Conservation (phyloP, 2,113 vertebrate genomes). For the Ariopsis seemanni region DNA sequence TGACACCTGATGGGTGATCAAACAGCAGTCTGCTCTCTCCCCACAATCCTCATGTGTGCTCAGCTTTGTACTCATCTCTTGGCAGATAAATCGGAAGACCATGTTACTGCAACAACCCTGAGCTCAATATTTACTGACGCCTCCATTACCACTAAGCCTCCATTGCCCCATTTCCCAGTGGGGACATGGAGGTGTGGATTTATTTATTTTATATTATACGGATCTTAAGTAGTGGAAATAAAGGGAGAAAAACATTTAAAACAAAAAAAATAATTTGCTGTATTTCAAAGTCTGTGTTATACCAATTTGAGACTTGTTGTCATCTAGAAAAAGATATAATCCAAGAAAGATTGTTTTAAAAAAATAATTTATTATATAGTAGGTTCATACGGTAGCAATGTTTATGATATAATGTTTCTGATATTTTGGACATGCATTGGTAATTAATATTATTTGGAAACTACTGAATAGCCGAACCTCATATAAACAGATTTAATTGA, state of each 20-base stretch:
- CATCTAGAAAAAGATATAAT: not conserved
- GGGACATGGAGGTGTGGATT: constrained; percentile 56
- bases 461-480: not conserved
- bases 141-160: constrained; percentile 61
- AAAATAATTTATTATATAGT: not conserved
- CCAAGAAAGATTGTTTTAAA: not conserved
- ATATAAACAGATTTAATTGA: not conserved
- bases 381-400: not conserved
- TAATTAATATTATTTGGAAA: not conserved
- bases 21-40: constrained; percentile 68
- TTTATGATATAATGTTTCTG: not conserved
- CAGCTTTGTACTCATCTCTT: constrained; percentile 70
- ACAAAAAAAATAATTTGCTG: constrained; percentile 54
- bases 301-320: not conserved
- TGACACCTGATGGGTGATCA: constrained; percentile 82
- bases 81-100: constrained; percentile 68
- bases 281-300: not conserved
- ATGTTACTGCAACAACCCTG: constrained; percentile 67
- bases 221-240: not conserved
- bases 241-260: not conserved
- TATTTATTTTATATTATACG: not conserved
- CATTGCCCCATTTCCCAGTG: constrained; percentile 50
- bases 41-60: constrained; percentile 67
- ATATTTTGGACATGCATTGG: not conserved
- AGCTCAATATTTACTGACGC: constrained; percentile 71